These are phyloP conservation scores for Pelodiscus sinensis DNA, from an alignment of 2,113 vertebrate species.

Conservation along the genomic window DNA sequence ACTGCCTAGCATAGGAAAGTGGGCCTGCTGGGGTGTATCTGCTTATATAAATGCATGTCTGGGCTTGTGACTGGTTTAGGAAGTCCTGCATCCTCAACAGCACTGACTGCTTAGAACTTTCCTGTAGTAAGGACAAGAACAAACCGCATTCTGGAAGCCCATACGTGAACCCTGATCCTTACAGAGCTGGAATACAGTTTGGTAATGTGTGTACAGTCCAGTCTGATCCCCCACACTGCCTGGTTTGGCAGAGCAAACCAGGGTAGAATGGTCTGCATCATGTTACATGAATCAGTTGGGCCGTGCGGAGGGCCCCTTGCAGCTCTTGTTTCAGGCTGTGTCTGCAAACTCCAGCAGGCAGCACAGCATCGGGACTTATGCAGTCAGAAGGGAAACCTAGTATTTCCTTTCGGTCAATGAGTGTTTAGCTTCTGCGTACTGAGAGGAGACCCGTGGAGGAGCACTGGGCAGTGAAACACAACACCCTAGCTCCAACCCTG, in stretches of 20 bases:
- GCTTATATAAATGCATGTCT: neutral
- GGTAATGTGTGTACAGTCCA: rapidly evolving
- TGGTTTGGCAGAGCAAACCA: neutral
- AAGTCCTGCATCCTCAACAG: neutral
- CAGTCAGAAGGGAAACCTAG: constrained; percentile 16
- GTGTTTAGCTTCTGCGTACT: neutral
- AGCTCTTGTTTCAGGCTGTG: constrained; percentile 61
- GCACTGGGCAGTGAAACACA: neutral
- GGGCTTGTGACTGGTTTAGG: neutral
- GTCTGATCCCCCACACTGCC: neutral
- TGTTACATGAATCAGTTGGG: neutral
- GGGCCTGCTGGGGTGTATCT: neutral
- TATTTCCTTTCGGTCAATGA: constrained; percentile 12
- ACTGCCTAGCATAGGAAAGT: rapidly evolving
- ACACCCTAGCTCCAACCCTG: rapidly evolving
- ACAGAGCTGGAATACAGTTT: neutral
- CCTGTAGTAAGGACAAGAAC: constrained; percentile 6
- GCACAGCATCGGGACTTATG: constrained; percentile 3
- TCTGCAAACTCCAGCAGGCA: neutral
- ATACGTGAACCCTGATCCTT: neutral
- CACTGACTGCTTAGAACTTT: neutral
- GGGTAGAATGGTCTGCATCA: constrained; percentile 7
- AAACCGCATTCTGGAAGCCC: neutral
- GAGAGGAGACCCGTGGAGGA: neutral
- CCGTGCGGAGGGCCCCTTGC: constrained; percentile 25